Evolutionary conservation across 2,113 vertebrate genomes (phyloP).

Genomic region (Heptranchias perlo): DNA sequence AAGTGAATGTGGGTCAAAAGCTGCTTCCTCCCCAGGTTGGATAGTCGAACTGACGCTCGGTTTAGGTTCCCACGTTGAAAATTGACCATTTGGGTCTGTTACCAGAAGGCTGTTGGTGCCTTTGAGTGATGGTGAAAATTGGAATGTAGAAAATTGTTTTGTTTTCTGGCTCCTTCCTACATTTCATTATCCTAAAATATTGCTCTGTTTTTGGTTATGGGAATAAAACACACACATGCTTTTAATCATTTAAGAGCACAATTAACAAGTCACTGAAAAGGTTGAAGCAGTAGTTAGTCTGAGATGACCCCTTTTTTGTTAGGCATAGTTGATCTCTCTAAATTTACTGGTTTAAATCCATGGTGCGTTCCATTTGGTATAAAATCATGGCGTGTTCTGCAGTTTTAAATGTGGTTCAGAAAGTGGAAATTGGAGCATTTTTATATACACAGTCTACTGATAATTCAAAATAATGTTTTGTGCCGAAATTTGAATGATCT

Average conservation of each 20-base stretch:
- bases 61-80: neutral
- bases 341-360: neutral
- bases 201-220: neutral
- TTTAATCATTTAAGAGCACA: neutral
- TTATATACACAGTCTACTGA: neutral
- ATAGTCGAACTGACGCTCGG: neutral
- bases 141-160: neutral
- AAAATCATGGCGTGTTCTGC: neutral
- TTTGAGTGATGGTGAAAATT: neutral
- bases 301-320: neutral
- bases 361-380: neutral
- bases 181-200: neutral
- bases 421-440: neutral
- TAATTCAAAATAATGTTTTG: neutral
- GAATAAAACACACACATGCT: neutral
- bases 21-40: neutral
- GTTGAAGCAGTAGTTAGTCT: neutral
- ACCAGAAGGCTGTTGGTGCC: neutral
- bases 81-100: neutral
- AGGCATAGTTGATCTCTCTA: neutral
- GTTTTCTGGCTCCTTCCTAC: neutral
- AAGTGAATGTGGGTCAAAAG: neutral
- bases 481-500: neutral
- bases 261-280: neutral
- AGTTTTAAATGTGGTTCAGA: neutral